Conservation (phyloP, 1,140 invertebrate genomes). For the Marisa cornuarietis region DNA sequence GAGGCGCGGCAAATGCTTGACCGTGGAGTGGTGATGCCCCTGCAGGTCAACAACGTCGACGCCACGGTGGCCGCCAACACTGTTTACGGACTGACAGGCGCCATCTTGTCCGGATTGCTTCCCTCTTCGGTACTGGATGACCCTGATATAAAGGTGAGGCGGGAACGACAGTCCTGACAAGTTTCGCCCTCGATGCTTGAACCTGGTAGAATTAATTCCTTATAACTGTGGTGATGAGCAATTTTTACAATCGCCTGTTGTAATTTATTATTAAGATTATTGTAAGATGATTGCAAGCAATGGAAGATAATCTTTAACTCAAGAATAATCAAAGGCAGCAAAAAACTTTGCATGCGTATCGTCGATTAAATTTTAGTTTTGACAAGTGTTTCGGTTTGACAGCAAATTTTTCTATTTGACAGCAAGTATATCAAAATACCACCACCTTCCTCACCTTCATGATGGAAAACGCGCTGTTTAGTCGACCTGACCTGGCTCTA, state of each 20-base stretch:
- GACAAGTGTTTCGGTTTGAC: too few relatives aligned
- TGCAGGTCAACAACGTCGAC: constrained; percentile 60
- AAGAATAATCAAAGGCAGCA: too few relatives aligned
- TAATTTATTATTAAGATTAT: too few relatives aligned
- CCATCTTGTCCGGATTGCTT: constrained; percentile 46
- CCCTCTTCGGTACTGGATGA: constrained; percentile 42
- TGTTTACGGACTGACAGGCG: constrained; percentile 55
- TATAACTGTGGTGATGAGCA: too few relatives aligned
- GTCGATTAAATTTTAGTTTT: too few relatives aligned
- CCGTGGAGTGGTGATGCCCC: constrained; percentile 54
- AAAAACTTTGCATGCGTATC: too few relatives aligned
- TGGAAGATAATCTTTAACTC: too few relatives aligned
- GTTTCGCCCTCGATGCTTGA: too few relatives aligned
- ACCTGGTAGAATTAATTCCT: too few relatives aligned
- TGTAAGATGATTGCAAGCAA: too few relatives aligned
- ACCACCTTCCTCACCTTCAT: constrained; percentile 51
- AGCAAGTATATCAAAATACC: constrained; percentile 59
- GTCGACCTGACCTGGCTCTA: constrained; percentile 54
- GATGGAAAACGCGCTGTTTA: constrained; percentile 48
- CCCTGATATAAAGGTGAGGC: constrained; percentile 40
- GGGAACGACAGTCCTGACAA: too few relatives aligned
- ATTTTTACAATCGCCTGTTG: too few relatives aligned
- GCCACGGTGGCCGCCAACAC: constrained; percentile 57
- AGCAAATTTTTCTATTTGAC: constrained; percentile 6
- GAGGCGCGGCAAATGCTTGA: constrained; percentile 37